Evolutionary conservation across 2,113 vertebrate genomes (phyloP).

Genomic region (Mastomys coucha): DNA sequence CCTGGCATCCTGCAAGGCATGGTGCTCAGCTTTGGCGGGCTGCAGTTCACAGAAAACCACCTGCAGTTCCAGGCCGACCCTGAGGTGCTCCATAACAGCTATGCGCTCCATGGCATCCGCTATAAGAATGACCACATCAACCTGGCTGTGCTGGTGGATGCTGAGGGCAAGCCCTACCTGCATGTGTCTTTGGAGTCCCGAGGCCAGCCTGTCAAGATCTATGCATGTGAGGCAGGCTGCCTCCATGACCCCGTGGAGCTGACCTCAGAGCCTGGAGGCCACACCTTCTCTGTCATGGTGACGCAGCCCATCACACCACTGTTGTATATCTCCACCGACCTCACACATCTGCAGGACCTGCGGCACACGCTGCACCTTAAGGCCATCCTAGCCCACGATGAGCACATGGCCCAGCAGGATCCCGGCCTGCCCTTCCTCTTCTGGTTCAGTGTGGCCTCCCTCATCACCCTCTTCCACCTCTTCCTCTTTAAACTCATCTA

Average conservation of each 20-base stretch:
- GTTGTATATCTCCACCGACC: constrained; percentile 96
- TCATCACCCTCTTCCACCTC: constrained; percentile 98
- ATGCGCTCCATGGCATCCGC: constrained; percentile 94
- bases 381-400: constrained; percentile 96
- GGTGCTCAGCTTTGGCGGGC: constrained; percentile 97
- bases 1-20: constrained; percentile 97
- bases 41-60: constrained; percentile 99
- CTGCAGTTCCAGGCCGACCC: constrained; percentile 99
- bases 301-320: constrained; percentile 97
- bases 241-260: constrained; percentile 97
- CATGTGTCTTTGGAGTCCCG: constrained; percentile 95
- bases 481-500: constrained; percentile 99
- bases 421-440: constrained; percentile 97
- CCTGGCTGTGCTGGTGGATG: constrained; percentile 93
- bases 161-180: constrained; percentile 94
- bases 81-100: constrained; percentile 97
- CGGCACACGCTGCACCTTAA: constrained; percentile 97
- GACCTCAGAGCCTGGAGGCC: constrained; percentile 92
- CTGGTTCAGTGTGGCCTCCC: constrained; percentile 99
- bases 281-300: constrained; percentile 96
- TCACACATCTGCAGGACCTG: constrained; percentile 96
- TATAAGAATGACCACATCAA: constrained; percentile 96
- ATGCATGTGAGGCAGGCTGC: constrained; percentile 97
- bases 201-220: constrained; percentile 93
- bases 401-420: constrained; percentile 99